Percentiles rank a stretch among this genome's conserved stretches.
phyloP scores from a whole-genome alignment of 2,797 vertebrate genomes.

The Falco concolor region DNA sequence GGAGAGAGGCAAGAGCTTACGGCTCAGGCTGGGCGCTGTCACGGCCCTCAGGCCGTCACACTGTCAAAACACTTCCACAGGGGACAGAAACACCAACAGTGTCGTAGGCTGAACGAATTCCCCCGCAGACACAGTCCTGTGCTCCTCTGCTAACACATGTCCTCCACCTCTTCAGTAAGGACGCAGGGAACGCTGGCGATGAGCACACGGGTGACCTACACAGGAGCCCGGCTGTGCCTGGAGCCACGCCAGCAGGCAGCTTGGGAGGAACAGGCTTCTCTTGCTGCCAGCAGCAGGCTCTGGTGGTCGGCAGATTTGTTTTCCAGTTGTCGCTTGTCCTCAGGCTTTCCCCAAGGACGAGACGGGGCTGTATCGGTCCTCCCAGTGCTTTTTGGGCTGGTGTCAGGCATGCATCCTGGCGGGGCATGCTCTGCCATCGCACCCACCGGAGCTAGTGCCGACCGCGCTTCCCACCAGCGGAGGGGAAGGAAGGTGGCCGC shows the following conservation, averaged over 20 bases:
- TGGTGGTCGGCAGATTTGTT: conserved; percentile 7
- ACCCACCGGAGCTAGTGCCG: neutral
- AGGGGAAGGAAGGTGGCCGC: neutral
- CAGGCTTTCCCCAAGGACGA: neutral
- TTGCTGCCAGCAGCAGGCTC: conserved; percentile 29
- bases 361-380: neutral
- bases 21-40: neutral
- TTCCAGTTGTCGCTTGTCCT: neutral
- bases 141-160: neutral
- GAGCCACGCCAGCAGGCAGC: conserved; percentile 21
- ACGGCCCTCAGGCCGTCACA: neutral
- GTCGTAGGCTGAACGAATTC: fast-evolving
- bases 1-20: neutral
- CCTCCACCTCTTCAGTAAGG: conserved; percentile 9
- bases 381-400: neutral
- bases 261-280: neutral
- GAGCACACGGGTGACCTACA: conserved; percentile 13
- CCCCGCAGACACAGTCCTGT: neutral
- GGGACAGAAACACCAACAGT: neutral
- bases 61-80: neutral
- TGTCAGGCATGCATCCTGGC: fast-evolving
- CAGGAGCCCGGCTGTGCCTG: conserved; percentile 4
- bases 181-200: neutral
- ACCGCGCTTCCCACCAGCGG: neutral
- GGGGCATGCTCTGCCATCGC: neutral